These are phyloP conservation scores for Aselliscus stoliczkanus DNA, from an alignment of 2,797 vertebrate genomes.

Conservation along the genomic window DNA sequence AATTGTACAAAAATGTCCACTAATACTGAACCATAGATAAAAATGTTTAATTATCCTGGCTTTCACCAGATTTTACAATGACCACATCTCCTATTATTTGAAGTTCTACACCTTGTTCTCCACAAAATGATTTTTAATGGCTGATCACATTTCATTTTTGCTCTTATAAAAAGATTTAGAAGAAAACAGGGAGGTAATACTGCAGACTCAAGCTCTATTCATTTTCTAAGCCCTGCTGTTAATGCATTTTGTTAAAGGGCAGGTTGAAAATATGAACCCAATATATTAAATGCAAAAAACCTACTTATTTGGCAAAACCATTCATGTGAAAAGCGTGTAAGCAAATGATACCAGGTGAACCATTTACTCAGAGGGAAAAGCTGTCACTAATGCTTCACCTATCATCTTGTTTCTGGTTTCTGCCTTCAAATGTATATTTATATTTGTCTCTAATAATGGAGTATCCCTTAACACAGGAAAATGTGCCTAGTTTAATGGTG, in stretches of 20 bases:
- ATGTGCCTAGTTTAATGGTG: neutral
- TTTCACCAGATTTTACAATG: neutral
- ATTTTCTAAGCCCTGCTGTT: neutral
- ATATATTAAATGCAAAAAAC: slow-evolving; percentile 11
- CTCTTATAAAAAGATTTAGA: neutral
- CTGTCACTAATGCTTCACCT: neutral
- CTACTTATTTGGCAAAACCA: slow-evolving; percentile 9
- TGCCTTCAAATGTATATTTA: neutral
- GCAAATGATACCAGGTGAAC: neutral
- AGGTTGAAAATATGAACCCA: neutral
- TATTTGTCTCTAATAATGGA: neutral
- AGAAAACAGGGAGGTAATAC: neutral
- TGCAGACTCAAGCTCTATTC: neutral
- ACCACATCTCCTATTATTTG: neutral
- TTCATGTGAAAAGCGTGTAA: slow-evolving; percentile 34
- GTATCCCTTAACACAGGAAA: neutral
- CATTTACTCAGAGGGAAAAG: neutral
- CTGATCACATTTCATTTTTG: neutral
- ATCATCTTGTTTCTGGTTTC: neutral
- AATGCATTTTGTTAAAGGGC: slow-evolving; percentile 46
- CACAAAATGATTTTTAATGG: neutral
- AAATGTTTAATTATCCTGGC: neutral
- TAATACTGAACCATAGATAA: neutral
- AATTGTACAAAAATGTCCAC: neutral
- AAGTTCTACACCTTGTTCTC: neutral